Evolutionary conservation across 2,113 vertebrate genomes (phyloP).

Genomic region (Tautogolabrus adspersus): DNA sequence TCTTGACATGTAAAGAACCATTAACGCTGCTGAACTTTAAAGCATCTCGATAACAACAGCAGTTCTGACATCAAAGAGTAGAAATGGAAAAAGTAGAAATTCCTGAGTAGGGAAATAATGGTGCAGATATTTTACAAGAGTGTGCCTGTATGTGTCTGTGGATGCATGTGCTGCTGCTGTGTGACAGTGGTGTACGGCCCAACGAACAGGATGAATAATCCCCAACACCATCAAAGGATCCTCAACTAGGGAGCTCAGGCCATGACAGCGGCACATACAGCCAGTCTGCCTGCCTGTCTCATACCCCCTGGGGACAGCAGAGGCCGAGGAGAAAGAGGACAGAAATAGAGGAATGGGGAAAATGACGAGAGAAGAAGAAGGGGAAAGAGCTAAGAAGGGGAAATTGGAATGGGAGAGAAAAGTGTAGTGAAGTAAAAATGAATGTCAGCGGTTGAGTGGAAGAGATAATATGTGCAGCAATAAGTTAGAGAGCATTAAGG

Average conservation of each 20-base stretch:
- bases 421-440: constrained; percentile 24
- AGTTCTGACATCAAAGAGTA: constrained; percentile 61
- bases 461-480: constrained; percentile 49
- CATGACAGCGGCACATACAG: constrained; percentile 72
- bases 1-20: constrained; percentile 8
- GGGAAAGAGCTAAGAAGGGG: constrained; percentile 44
- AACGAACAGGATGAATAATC: constrained; percentile 77
- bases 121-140: constrained; percentile 47
- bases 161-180: constrained; percentile 60
- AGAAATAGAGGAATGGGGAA: constrained; percentile 53
- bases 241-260: constrained; percentile 71
- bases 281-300: constrained; percentile 63
- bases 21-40: constrained; percentile 16
- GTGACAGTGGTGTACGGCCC: constrained; percentile 66
- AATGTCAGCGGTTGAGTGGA: constrained; percentile 27
- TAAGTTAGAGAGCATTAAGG: constrained; percentile 39
- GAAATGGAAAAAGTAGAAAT: constrained; percentile 34
- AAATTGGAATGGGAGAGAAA: constrained; percentile 65
- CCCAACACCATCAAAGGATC: constrained; percentile 80
- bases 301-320: constrained; percentile 71
- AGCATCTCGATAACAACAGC: constrained; percentile 46
- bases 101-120: constrained; percentile 43
- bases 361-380: constrained; percentile 61
- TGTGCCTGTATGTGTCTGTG: constrained; percentile 50
- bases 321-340: constrained; percentile 64